These are phyloP conservation scores for Narcine bancroftii DNA, from an alignment of 2,113 vertebrate species.

Conservation along the genomic window DNA sequence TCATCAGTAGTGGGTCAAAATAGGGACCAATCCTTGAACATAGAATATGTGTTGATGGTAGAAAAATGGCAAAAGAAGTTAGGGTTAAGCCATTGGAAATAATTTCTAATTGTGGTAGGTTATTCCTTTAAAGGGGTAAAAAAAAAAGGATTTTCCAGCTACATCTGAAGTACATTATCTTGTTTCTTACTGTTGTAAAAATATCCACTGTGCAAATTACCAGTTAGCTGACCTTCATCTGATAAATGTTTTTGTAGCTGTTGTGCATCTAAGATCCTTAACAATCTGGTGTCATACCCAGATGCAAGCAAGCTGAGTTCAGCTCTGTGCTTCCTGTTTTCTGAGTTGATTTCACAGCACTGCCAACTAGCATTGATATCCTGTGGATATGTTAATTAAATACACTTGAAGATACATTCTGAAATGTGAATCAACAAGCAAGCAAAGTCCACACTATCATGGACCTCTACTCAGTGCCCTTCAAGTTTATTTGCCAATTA, in stretches of 20 bases:
- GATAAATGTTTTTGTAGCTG: slow-evolving; percentile 31
- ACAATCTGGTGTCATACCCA: not conserved
- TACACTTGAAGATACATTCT: slow-evolving; percentile 9
- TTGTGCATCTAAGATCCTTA: not conserved
- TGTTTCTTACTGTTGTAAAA: not conserved
- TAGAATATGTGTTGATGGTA: not conserved
- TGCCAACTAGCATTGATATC: not conserved
- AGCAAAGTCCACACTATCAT: not conserved
- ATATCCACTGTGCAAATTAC: not conserved
- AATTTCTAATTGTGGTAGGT: not conserved
- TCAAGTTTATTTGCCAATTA: not conserved
- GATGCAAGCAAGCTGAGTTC: slow-evolving; percentile 23
- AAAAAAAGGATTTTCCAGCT: not conserved
- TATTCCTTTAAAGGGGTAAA: not conserved
- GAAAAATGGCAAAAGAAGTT: not conserved
- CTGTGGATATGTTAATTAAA: not conserved
- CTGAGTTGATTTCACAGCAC: not conserved
- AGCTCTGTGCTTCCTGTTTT: slow-evolving; percentile 28
- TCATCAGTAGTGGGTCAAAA: not conserved
- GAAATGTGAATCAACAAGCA: not conserved
- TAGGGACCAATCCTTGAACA: not conserved
- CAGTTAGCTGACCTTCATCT: slow-evolving; percentile 19
- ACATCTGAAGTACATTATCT: not conserved
- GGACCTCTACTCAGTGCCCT: not conserved
- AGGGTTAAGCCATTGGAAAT: not conserved